Conservation (phyloP, 1,140 invertebrate species). For the Pseudomyrmex pallidus region DNA sequence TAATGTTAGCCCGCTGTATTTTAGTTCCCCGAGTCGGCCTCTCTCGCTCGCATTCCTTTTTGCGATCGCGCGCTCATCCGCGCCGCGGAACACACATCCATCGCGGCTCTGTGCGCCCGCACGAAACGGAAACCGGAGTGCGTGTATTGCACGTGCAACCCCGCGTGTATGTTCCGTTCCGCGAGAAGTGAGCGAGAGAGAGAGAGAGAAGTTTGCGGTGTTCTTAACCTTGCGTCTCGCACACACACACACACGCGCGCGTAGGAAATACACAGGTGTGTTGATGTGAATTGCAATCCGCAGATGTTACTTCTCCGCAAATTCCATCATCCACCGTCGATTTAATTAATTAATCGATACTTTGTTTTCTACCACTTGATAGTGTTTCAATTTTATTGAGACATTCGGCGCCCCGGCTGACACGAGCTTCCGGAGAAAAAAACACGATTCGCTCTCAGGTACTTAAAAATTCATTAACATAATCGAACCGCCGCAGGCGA, state of each 20-base stretch:
- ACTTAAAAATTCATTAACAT: background rate
- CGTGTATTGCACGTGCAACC: conserved; percentile 17
- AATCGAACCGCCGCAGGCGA: background rate
- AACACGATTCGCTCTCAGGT: background rate
- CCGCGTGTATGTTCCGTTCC: conserved; percentile 62
- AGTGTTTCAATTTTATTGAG: too few species aligned
- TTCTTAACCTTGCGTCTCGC: background rate
- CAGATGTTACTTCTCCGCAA: too few species aligned
- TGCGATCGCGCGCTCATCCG: background rate
- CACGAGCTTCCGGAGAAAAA: too few species aligned
- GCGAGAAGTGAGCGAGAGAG: conserved; percentile 28
- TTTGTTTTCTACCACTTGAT: background rate
- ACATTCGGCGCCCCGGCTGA: too few species aligned
- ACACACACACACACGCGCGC: background rate
- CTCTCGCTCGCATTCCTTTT: conserved; percentile 34
- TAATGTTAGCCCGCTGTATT: conserved; percentile 79
- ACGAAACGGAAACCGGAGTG: conserved; percentile 63
- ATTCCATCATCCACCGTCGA: background rate
- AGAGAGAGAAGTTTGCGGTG: background rate
- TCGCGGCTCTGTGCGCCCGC: conserved; percentile 30
- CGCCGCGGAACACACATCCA: conserved; percentile 16
- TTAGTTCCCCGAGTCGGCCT: conserved; percentile 65
- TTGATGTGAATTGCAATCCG: too few species aligned
- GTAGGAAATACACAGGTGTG: background rate
- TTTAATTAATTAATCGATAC: background rate